Evolutionary conservation across 2,888 invertebrate genomes (phyloP), one percentile per base, ranked within the genome.

Genomic region (Microplitis deprimator): DNA sequence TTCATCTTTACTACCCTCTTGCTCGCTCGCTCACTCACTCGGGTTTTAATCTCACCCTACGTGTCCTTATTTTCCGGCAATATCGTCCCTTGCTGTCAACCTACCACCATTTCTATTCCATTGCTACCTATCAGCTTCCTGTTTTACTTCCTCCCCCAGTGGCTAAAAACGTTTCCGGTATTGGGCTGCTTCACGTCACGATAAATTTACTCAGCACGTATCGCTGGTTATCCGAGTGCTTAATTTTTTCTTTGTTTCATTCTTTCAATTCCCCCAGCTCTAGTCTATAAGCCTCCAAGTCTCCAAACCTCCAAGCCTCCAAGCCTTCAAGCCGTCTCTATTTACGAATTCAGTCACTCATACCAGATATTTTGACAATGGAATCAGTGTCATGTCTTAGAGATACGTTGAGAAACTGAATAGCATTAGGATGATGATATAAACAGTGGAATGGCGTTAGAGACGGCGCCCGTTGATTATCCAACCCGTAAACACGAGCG

Each of bases 401-500:
- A 73, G 69, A 59, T 71, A 75, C 77, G 60, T 50, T 68, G 38
- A 8, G 65, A 65, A 81, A 80, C 76, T 80, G 78, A 78, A 81
- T 72, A 81, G 82, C 81, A 83, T 84, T 83, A 82, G 72, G 81
- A 50, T 81, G 80, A 78, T 78, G 77, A 77, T 73, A 76, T 77
- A 80, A 17, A 41, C n/a, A 60, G 71, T 62, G 62, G 78, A 73
- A 73, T 81, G 79, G 82, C 50, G 50, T 50, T 50, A 50, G 84
- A 82, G 84, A 79, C 83, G 80, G 79, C 83, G 84, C 84, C 83
- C 76, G 86, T 87, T 87, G 87, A 87, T 87, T 87, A 87, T 86
- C 84, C 83, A 82, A 76, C 81, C 82, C 82, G 87, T 86, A 87
- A 87, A 87, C 85, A 87, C 80, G 79, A 73, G 82, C 79, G 85